A percentile compares a stretch with the other conserved stretches of the same genome.
Conservation (phyloP, 2,888 invertebrate genomes). For the Polietes domitor region DNA sequence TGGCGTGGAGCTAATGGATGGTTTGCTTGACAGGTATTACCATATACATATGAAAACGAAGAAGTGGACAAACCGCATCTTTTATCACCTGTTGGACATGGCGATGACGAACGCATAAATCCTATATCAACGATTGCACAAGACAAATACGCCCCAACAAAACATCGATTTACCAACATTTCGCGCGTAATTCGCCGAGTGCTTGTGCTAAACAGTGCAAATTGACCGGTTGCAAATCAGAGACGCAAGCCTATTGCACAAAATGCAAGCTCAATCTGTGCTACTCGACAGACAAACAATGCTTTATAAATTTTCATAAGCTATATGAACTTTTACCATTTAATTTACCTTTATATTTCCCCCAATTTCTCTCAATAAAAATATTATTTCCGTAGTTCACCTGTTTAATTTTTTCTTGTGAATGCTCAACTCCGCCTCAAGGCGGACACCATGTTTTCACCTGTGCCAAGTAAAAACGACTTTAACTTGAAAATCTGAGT, state of each 20-base stretch:
- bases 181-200: too few relatives aligned
- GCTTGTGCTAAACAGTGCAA: too few relatives aligned
- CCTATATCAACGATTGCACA: neutral
- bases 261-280: constrained; percentile 37
- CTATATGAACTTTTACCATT: neutral
- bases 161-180: too few relatives aligned
- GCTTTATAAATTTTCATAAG: constrained; percentile 14
- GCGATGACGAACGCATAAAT: neutral
- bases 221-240: too few relatives aligned
- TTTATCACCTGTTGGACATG: neutral
- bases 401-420: neutral
- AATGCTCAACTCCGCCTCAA: neutral
- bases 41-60: neutral
- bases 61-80: neutral
- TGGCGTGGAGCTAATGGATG: neutral
- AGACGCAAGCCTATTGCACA: constrained; percentile 38
- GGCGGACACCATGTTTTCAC: neutral
- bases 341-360: neutral
- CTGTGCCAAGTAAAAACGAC: neutral
- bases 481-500: neutral
- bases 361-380: neutral
- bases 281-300: constrained; percentile 37
- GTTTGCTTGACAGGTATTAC: neutral
- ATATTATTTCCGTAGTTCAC: neutral
- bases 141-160: too few relatives aligned